Evolutionary conservation across 92 coral and sea anemone genomes (phyloP), one percentile per base, ranked within the genome.

Genomic region (Epizoanthus ramosus): DNA sequence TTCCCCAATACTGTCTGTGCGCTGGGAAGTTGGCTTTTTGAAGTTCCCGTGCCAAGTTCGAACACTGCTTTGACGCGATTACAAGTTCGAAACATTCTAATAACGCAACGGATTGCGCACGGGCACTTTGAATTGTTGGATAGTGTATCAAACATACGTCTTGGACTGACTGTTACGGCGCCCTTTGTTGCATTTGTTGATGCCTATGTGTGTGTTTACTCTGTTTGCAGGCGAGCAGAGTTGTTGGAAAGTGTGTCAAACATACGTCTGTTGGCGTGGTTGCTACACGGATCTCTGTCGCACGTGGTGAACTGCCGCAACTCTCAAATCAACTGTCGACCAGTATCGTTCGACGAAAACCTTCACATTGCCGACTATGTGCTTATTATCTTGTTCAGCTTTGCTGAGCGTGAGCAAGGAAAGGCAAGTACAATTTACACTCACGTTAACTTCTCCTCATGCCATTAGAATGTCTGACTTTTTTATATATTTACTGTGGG

Each of bases 351-450:
- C 70, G 91, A 92, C 35, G 99, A 96, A 75, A 96, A 94, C 88
- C 90, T 93, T n/a, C 95, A 96, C 73, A 92, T 96, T 74, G 97
- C 99, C 12, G 98, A 94, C 71, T 92, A 91, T 80, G 99, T 94
- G 54, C 89, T 94, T 6, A 96, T 96, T 47, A 94, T 96, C 64
- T 86, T 96, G 79, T 90, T 92, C 90, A 96, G 95, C 87, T 96
- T 96, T 72, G 99, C 99, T 35, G 99, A 96, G 67, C 97, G 84
- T 35, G 84, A 84, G 24, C 86, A 74, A 59, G 86, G 76, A 71
- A 83, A 65, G 73, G 73, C 35, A 28, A 65, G 75, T 65, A 28
- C 31, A 28, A 1, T 50, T 23, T 79, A 12, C 6, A 19, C 31
- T 63, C 68, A 28, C 13, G 0, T 63, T 25, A 19, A 1, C 23